Base-by-base conservation (phyloP, 1,140 invertebrate genomes). In the Cotesia chilonis region DNA sequence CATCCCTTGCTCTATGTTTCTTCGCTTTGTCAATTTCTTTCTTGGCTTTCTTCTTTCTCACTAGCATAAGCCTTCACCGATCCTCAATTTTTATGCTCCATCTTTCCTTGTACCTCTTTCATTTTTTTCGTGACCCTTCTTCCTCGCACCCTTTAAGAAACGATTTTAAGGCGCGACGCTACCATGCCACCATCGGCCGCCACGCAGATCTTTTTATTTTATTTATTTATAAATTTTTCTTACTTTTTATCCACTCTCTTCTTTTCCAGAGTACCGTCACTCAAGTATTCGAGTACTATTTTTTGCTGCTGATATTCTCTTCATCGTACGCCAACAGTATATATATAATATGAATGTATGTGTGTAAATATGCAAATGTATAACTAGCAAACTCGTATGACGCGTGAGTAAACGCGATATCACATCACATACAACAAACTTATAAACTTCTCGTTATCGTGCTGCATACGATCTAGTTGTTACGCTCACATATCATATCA, bases 81-180 rank as follows among this genome's bases (percentile, higher is more conserved):
- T n/a, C 14, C 6, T 60, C 52, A n/a, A 17, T 20, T 41, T 63
- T 17, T 61, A 38, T 54, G 67, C 47, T 64, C 59, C 35, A 17
- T 71, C 9, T 37, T 47, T n/a, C 9, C 72, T 51, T 69, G 10
- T 70, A 14, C 63, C 68, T 63, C 38, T 64, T 68, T 20, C 37
- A 71, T 65, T 52, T 70, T 68, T 66, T 72, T 72, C 74, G 61
- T 71, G 70, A 71, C 70, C 28, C 28, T 61, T 28, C 28, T 28
- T 28, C 14, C n/a, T 60, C 17, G 28, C 67, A 4, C 67, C 55
- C 60, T 71, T 60, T 35, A 57, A 28, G 14, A 71, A 71, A 71
- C 63, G n/a, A 67, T 72, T 60, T 14, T n/a, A 38, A 63, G 36
- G 28, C 70, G 63, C 63, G 70, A 66, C 63, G 70, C 63, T 6